Evolutionary conservation across 2,888 invertebrate genomes (phyloP), one percentile per base, ranked within the genome.

Genomic region (Deilephila porcellus): DNA sequence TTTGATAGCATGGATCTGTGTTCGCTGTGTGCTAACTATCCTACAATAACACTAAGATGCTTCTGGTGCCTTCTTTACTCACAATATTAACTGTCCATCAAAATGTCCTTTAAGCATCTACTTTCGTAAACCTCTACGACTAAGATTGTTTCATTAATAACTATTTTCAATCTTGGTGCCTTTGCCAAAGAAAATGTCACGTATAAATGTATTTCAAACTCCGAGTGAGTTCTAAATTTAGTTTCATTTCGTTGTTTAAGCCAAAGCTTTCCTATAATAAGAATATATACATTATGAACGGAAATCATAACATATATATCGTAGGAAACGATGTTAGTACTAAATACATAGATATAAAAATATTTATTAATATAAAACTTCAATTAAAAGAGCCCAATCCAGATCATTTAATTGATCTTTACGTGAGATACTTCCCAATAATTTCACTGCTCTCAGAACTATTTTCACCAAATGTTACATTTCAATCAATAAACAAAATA

Each of bases 401-500:
- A 6, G 37, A 37, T 37, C 37, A 37, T 8, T 8, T 11, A 8
- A 37, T 37, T 37, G 8, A 45, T 32, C 32, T 32, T 32, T 3
- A 45, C 45, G 14, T 45, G 45, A 45, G 45, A 45, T 45, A 45
- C 3, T 11, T 45, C 45, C 45, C 45, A 45, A 11, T 45, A 14
- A 14, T 45, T 45, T 45, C 45, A 11, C 45, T 14, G 11, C 14
- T 3, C 11, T 45, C 11, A 45, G 2, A 45, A 45, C 11, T 45
- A 11, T 11, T 45, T 14, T 45, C 14, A 45, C 45, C 14, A 14
- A 45, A 11, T 45, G 1, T 45, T 45, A 45, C 45, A 45, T 45
- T 45, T 45, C 45, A 45, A 45, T 45, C 45, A 11, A 74, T 76
- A 62, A 70, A 73, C 74, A 20, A 70, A 75, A 60, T 73, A 74